Percentiles rank a stretch among this genome's conserved stretches.
These are phyloP conservation scores for Drosophila setosimentum DNA, from an alignment of 2,888 invertebrate species.

Conservation along the genomic window DNA sequence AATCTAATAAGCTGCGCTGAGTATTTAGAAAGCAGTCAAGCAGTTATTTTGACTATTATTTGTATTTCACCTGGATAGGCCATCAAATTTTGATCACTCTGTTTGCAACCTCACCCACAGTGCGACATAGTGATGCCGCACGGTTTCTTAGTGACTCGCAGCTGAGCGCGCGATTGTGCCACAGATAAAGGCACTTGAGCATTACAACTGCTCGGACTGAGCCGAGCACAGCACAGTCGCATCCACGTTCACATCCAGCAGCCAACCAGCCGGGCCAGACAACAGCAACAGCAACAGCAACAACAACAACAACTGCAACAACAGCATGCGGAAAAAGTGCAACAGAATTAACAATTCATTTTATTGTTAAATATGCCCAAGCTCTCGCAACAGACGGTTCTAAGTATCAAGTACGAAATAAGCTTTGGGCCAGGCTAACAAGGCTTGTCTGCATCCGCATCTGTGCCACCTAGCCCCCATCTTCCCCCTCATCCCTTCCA, in stretches of 20 bases:
- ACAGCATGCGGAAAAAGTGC: conserved; percentile 65
- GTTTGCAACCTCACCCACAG: conserved; percentile 30
- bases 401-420: conserved; percentile 38
- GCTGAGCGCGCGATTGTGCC: conserved; percentile 72
- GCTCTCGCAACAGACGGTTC: conserved; percentile 33
- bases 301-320: conserved; percentile 19
- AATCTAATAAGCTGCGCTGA: accelerated
- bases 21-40: background rate
- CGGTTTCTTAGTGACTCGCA: conserved; percentile 31
- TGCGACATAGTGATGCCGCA: conserved; percentile 22
- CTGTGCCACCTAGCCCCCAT: conserved; percentile 6
- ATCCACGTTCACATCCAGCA: conserved; percentile 29
- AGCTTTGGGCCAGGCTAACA: conserved; percentile 63
- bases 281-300: conserved; percentile 30
- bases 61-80: background rate
- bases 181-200: conserved; percentile 80
- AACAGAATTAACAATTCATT: conserved; percentile 80
- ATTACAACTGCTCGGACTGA: conserved; percentile 63
- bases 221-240: conserved; percentile 34
- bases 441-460: conserved; percentile 58
- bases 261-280: conserved; percentile 25
- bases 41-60: background rate
- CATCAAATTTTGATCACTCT: background rate
- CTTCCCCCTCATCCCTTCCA: background rate
- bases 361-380: conserved; percentile 76